These are phyloP conservation scores for Nemoura dubitans DNA, from an alignment of 2,888 invertebrate genomes.

Conservation along the genomic window DNA sequence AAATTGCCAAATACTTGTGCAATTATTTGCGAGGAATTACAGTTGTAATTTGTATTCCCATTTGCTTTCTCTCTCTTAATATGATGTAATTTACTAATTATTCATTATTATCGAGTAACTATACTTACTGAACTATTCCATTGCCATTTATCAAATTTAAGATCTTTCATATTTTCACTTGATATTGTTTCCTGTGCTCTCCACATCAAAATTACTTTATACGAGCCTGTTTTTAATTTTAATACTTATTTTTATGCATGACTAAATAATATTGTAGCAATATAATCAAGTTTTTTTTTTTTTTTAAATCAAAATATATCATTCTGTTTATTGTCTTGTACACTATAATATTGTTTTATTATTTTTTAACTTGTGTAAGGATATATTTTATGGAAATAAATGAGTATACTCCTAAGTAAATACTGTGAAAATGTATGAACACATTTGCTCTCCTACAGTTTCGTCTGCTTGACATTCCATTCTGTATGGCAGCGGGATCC, in stretches of 20 bases:
- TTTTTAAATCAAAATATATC: too few species aligned
- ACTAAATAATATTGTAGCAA: not conserved
- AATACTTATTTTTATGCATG: slow-evolving; percentile 4
- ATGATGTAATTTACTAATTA: slow-evolving; percentile 43
- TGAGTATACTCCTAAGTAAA: slow-evolving; percentile 40
- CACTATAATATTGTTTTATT: slow-evolving; percentile 41
- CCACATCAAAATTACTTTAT: slow-evolving; percentile 8
- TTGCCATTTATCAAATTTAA: not conserved
- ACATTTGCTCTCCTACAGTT: too few species aligned
- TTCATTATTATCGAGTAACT: slow-evolving; percentile 21
- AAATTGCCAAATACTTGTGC: slow-evolving; percentile 47
- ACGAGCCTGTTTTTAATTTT: slow-evolving; percentile 13
- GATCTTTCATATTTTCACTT: not conserved
- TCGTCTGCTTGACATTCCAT: too few species aligned
- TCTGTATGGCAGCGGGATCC: too few species aligned
- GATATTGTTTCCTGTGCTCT: not conserved
- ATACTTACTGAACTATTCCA: not conserved
- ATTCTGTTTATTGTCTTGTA: slow-evolving; percentile 35
- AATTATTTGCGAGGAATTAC: slow-evolving; percentile 42
- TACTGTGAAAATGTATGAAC: slow-evolving; percentile 50
- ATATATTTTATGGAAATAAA: slow-evolving; percentile 38
- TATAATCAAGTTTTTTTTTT: not conserved
- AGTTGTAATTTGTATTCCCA: slow-evolving; percentile 40
- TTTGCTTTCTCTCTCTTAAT: slow-evolving; percentile 45
- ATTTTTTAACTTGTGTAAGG: slow-evolving; percentile 37